phyloP scores from a whole-genome alignment of 2,888 invertebrate species.

The Lasioglossum villosulum region DNA sequence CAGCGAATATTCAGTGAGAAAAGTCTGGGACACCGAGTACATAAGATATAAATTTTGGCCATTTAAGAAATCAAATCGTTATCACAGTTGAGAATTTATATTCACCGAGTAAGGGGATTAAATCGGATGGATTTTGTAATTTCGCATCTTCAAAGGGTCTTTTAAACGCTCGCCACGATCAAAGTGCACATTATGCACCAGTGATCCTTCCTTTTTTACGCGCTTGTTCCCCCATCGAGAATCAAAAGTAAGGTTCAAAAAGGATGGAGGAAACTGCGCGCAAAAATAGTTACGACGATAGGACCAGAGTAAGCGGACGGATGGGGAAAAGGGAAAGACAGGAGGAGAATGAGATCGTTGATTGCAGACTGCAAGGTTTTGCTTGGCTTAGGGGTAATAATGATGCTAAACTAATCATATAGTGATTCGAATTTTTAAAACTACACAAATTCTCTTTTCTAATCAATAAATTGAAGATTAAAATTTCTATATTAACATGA shows the following conservation, averaged over 20 bases:
- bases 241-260: constrained; percentile 58
- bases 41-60: not conserved
- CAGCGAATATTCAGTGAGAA: no score
- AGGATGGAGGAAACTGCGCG: constrained; percentile 48
- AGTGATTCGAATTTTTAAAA: not conserved
- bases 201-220: constrained; percentile 22
- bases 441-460: not conserved
- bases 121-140: constrained; percentile 18
- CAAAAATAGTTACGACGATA: constrained; percentile 59
- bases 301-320: constrained; percentile 44
- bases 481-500: no score
- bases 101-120: not conserved
- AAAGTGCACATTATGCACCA: constrained; percentile 49
- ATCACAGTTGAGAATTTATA: not conserved
- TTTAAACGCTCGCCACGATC: constrained; percentile 37
- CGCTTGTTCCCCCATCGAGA: constrained; percentile 34
- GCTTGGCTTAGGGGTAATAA: constrained; percentile 27
- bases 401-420: constrained; percentile 36
- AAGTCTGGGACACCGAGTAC: no score
- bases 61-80: not conserved
- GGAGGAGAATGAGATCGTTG: constrained; percentile 48
- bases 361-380: constrained; percentile 55
- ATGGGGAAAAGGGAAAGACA: constrained; percentile 21
- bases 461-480: no score
- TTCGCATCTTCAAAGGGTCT: constrained; percentile 17